These are phyloP conservation scores for Melangyna quadrimaculata DNA, from an alignment of 2,888 invertebrate species.

Conservation along the genomic window DNA sequence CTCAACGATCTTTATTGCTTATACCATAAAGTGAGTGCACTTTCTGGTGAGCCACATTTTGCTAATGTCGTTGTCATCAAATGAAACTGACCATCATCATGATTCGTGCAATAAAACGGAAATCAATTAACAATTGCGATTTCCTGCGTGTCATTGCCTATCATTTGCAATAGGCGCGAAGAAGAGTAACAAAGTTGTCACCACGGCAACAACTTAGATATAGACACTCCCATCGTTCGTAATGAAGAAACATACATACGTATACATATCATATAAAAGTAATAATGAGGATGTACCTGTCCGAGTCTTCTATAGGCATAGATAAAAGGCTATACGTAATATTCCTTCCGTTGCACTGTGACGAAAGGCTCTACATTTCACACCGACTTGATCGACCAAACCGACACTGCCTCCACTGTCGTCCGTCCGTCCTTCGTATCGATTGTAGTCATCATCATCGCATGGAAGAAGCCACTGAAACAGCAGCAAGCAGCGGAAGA, in stretches of 20 bases:
- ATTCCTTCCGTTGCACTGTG: constrained; percentile 49
- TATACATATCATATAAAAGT: constrained; percentile 14
- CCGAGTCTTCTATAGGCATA: not conserved
- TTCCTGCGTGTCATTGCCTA: constrained; percentile 51
- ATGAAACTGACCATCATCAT: constrained; percentile 53
- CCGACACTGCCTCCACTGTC: not conserved
- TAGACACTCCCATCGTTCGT: not conserved
- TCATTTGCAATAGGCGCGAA: constrained; percentile 25
- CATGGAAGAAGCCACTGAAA: constrained; percentile 55
- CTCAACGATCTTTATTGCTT: not conserved
- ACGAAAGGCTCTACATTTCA: constrained; percentile 48
- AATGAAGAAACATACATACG: constrained; percentile 31
- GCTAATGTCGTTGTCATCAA: too few relatives aligned
- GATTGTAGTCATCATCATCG: not conserved
- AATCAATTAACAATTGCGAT: constrained; percentile 65
- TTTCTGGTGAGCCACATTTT: not conserved
- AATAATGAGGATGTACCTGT: constrained; percentile 41
- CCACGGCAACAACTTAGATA: constrained; percentile 20
- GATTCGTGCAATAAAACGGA: constrained; percentile 55
- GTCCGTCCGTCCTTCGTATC: not conserved
- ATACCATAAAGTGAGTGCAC: not conserved
- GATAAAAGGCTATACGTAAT: constrained; percentile 1
- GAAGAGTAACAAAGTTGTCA: constrained; percentile 51
- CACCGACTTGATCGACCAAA: too few relatives aligned
- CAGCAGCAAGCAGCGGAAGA: constrained; percentile 45